A percentile compares a stretch with the other conserved stretches of the same genome.
Evolutionary conservation across 1,140 invertebrate genomes (phyloP).

Genomic region (Microvelia longipes): DNA sequence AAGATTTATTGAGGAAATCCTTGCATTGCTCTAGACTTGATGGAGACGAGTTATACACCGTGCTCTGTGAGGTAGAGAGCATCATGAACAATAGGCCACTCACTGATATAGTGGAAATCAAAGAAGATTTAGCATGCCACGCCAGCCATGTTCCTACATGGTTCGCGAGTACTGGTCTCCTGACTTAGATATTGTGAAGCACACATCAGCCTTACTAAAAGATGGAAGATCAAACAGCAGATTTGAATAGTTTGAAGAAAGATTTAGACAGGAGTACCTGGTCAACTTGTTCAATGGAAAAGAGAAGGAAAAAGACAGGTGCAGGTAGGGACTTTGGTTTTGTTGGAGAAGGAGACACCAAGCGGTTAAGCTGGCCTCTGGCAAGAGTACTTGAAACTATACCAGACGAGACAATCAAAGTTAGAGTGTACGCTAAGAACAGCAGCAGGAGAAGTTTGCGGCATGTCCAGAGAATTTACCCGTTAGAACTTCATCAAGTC

Average conservation of each 20-base stretch:
- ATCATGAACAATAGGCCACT: constrained; percentile 27
- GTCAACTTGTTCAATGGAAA: not conserved
- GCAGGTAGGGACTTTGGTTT: constrained; percentile 15
- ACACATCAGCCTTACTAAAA: not conserved
- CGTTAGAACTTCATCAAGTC: not conserved
- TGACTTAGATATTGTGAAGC: constrained; percentile 14
- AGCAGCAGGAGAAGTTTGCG: constrained; percentile 10
- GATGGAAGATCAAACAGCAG: not conserved
- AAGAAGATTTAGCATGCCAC: constrained; percentile 11
- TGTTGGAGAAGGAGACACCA: constrained; percentile 19
- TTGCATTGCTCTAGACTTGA: constrained; percentile 22
- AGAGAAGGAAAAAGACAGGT: not conserved
- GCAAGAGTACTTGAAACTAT: constrained; percentile 19
- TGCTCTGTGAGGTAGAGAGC: constrained; percentile 25
- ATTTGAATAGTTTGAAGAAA: constrained; percentile 2
- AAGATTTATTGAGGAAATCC: constrained; percentile 23
- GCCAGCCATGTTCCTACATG: constrained; percentile 23
- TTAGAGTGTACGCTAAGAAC: constrained; percentile 21
- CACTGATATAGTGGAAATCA: constrained; percentile 25
- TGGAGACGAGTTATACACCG: constrained; percentile 25
- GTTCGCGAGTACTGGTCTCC: constrained; percentile 17
- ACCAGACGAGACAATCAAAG: constrained; percentile 19
- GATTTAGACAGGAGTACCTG: constrained; percentile 10
- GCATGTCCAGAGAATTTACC: not conserved
- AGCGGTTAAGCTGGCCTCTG: constrained; percentile 22